Evolutionary conservation across 2,113 vertebrate species (phyloP).

Genomic region (Panthera tigris): DNA sequence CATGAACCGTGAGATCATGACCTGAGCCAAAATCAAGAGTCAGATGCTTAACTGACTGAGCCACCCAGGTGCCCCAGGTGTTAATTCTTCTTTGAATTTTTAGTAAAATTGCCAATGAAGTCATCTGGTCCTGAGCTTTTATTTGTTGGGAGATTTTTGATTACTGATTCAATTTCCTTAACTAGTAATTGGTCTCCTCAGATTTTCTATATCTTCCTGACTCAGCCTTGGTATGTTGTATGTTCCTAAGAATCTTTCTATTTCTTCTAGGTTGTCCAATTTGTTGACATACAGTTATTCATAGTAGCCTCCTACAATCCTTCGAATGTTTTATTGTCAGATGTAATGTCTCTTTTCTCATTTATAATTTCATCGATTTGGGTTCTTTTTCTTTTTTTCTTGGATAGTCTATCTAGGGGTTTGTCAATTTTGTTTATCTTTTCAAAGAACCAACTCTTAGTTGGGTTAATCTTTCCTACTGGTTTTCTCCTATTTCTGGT

Average conservation of each 20-base stretch:
- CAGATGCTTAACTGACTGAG: too few species aligned
- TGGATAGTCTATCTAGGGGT: not conserved
- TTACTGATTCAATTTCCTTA: not conserved
- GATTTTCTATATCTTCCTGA: not conserved
- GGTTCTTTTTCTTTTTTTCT: not conserved
- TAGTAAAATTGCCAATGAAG: not conserved
- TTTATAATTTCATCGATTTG: not conserved
- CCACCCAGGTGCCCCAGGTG: not conserved
- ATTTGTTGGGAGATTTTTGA: not conserved
- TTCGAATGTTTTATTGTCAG: not conserved
- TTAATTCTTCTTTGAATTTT: not conserved
- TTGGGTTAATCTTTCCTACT: not conserved
- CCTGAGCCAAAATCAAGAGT: too few species aligned
- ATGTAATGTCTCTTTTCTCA: not conserved
- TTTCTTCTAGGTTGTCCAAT: not conserved
- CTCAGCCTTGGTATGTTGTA: not conserved
- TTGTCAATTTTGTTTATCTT: not conserved
- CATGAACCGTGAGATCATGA: too few species aligned
- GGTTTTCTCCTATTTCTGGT: not conserved
- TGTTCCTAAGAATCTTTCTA: not conserved
- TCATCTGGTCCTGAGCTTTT: not conserved
- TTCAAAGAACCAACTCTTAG: not conserved
- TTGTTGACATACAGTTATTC: not conserved
- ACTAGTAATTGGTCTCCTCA: not conserved
- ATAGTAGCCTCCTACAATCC: not conserved